phyloP scores from a whole-genome alignment of 2,113 vertebrate species.

The Vireo altiloquus region DNA sequence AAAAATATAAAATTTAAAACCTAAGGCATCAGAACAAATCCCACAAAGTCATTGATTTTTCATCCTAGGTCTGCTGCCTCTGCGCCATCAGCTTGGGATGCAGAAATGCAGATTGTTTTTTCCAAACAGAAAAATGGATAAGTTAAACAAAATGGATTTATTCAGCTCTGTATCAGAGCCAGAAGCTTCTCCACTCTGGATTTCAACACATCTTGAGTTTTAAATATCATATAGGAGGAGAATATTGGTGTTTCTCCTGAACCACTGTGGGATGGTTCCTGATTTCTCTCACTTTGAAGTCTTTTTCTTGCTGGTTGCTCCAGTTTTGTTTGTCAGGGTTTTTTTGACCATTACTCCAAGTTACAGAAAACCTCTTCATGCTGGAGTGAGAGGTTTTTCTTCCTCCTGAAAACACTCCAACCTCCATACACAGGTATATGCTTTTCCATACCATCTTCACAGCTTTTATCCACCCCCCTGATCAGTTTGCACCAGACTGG shows the following conservation, averaged over 20 bases:
- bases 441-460: neutral
- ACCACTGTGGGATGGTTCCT: neutral
- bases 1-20: no score
- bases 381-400: accelerated
- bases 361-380: neutral
- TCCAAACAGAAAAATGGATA: no score
- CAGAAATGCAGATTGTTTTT: neutral
- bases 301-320: neutral
- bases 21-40: no score
- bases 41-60: neutral
- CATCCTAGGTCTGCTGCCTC: neutral
- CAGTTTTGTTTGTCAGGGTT: neutral
- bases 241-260: neutral
- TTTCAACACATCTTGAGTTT: neutral
- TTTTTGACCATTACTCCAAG: neutral
- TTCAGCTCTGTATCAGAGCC: neutral
- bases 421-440: neutral
- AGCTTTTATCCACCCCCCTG: accelerated
- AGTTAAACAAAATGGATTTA: neutral
- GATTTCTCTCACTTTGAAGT: neutral
- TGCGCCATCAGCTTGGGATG: neutral
- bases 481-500: neutral
- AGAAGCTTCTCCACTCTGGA: neutral
- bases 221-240: neutral
- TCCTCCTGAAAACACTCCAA: neutral